A percentile compares a stretch with the other conserved stretches of the same genome.
Evolutionary conservation across 2,888 invertebrate genomes (phyloP).

Genomic region (Allacma fusca): DNA sequence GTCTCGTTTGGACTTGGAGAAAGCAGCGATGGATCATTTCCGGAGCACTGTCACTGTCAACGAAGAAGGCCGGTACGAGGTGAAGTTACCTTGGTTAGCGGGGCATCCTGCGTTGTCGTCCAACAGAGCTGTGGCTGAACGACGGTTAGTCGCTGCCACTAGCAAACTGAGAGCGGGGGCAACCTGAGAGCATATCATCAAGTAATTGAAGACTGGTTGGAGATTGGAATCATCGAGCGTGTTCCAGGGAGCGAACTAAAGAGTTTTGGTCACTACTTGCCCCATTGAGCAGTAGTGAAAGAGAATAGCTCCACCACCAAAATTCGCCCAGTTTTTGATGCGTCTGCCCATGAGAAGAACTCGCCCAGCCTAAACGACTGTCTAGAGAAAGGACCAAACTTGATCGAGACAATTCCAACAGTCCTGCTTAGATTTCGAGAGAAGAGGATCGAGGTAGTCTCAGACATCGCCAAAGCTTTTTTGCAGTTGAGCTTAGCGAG

Average conservation of each 20-base stretch:
- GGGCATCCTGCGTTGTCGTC: neutral
- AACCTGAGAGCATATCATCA: neutral
- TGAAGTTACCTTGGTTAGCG: constrained; percentile 8
- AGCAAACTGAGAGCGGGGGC: neutral
- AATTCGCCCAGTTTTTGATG: constrained; percentile 20
- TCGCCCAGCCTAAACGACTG: constrained; percentile 51
- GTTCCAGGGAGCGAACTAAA: constrained; percentile 42
- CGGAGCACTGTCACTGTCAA: neutral
- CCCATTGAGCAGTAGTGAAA: constrained; percentile 53
- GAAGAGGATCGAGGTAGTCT: constrained; percentile 49
- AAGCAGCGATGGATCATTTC: constrained; percentile 34
- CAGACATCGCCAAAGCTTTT: constrained; percentile 62
- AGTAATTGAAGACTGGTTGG: constrained; percentile 21
- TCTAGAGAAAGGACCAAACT: constrained; percentile 25
- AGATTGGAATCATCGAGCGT: constrained; percentile 26
- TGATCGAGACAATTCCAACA: constrained; percentile 48
- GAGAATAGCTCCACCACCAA: neutral
- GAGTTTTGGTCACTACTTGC: constrained; percentile 33
- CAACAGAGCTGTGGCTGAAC: neutral
- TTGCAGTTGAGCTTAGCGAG: constrained; percentile 58
- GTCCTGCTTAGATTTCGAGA: neutral
- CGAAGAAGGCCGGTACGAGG: constrained; percentile 16
- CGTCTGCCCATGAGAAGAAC: constrained; percentile 3
- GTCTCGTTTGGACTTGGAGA: constrained; percentile 20
- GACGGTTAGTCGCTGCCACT: neutral